Evolutionary conservation across 2,113 vertebrate species (phyloP).

Genomic region (Colius striatus): DNA sequence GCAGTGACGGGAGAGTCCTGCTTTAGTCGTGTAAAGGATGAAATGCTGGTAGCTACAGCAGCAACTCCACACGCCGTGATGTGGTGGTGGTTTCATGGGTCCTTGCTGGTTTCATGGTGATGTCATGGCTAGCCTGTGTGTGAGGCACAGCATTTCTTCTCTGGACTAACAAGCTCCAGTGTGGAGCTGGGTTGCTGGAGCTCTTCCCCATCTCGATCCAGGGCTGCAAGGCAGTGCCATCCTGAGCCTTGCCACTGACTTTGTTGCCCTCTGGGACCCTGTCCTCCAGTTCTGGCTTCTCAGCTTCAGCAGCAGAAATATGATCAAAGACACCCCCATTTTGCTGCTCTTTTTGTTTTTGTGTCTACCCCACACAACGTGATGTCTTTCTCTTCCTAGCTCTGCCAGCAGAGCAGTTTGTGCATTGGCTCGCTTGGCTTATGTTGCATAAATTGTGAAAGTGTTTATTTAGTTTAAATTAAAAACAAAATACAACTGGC

Average conservation of each 20-base stretch:
- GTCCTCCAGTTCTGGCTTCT: background rate
- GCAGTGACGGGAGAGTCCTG: background rate
- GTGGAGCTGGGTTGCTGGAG: fast-evolving
- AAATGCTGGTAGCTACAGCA: background rate
- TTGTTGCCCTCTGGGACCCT: background rate
- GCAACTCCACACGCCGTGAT: fast-evolving
- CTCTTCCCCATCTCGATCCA: background rate
- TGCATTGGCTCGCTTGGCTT: background rate
- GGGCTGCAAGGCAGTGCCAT: background rate
- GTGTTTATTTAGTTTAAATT: slow-evolving; percentile 42
- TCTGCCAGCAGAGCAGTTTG: slow-evolving; percentile 16
- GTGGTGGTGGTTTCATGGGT: fast-evolving
- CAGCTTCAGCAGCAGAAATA: background rate
- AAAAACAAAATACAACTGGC: slow-evolving; percentile 30
- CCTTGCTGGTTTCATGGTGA: background rate
- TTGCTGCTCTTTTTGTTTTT: background rate
- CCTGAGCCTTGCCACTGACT: background rate
- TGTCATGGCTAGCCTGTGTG: background rate
- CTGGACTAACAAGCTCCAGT: background rate
- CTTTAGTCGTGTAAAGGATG: background rate
- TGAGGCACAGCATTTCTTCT: fast-evolving
- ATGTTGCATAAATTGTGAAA: background rate
- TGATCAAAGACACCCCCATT: background rate
- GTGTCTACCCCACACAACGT: background rate
- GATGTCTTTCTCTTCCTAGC: background rate